Conservation (phyloP, 1,140 invertebrate species). For the Venustaconcha ellipsiformis region DNA sequence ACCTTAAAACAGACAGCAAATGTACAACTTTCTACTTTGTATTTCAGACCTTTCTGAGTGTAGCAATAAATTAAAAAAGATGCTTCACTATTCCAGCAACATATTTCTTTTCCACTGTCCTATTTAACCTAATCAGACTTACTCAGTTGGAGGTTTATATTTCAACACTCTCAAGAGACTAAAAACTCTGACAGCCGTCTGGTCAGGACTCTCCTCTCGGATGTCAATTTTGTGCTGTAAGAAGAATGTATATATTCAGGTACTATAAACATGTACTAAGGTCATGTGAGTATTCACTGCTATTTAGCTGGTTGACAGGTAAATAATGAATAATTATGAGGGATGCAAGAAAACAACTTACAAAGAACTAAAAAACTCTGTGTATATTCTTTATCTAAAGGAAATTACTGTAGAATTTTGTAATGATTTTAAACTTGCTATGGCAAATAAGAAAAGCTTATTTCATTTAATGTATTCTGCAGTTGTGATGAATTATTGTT, state of each 20-base stretch:
- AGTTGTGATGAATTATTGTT: too few species aligned
- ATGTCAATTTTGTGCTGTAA: constrained; percentile 74
- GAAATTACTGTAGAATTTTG: too few species aligned
- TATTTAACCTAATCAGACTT: constrained; percentile 34
- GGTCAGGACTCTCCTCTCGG: constrained; percentile 74
- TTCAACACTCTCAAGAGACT: constrained; percentile 76
- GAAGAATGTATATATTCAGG: background rate
- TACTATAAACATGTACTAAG: background rate
- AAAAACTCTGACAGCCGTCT: constrained; percentile 76
- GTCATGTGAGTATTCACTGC: background rate
- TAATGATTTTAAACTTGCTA: too few species aligned
- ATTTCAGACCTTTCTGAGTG: background rate
- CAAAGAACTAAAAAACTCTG: too few species aligned
- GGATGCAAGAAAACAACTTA: too few species aligned
- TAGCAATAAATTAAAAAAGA: background rate
- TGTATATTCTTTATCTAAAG: too few species aligned
- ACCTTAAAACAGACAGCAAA: background rate
- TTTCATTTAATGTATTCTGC: too few species aligned
- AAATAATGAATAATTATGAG: background rate
- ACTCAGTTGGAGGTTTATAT: constrained; percentile 77
- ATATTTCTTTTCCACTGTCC: background rate
- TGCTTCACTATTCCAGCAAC: background rate
- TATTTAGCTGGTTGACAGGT: background rate
- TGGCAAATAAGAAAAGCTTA: too few species aligned
- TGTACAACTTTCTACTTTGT: background rate